Evolutionary conservation across 2,113 vertebrate genomes (phyloP).

Genomic region (Taxidea taxus): DNA sequence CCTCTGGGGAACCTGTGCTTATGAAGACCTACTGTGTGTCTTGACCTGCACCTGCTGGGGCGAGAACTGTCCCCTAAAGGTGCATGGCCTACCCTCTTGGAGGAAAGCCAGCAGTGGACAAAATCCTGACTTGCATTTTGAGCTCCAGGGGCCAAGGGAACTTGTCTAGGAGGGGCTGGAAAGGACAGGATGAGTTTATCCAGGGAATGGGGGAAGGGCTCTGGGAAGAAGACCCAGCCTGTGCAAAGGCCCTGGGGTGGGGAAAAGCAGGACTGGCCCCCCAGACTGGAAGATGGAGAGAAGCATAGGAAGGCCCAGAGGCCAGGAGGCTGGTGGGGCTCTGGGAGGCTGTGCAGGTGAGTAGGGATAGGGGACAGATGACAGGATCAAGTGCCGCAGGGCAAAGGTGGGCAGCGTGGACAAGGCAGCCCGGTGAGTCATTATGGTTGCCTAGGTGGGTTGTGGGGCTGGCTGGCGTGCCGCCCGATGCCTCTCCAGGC

Average conservation of each 20-base stretch:
- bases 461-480: fast-evolving
- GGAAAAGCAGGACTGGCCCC: background rate
- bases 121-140: background rate
- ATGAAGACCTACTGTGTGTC: background rate
- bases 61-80: fast-evolving
- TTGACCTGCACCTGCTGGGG: fast-evolving
- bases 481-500: background rate
- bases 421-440: background rate
- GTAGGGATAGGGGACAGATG: background rate
- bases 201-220: background rate
- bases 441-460: fast-evolving
- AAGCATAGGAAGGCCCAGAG: fast-evolving
- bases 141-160: background rate
- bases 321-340: background rate
- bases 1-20: background rate
- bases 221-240: background rate
- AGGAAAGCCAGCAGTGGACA: background rate
- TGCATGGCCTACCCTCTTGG: fast-evolving
- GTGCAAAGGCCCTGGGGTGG: background rate
- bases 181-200: background rate
- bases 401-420: background rate
- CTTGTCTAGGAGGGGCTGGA: background rate
- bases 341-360: fast-evolving
- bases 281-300: too few relatives aligned
- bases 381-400: background rate